Evolutionary conservation across 2,797 vertebrate genomes (phyloP).

Genomic region (Premnoplex brunnescens): DNA sequence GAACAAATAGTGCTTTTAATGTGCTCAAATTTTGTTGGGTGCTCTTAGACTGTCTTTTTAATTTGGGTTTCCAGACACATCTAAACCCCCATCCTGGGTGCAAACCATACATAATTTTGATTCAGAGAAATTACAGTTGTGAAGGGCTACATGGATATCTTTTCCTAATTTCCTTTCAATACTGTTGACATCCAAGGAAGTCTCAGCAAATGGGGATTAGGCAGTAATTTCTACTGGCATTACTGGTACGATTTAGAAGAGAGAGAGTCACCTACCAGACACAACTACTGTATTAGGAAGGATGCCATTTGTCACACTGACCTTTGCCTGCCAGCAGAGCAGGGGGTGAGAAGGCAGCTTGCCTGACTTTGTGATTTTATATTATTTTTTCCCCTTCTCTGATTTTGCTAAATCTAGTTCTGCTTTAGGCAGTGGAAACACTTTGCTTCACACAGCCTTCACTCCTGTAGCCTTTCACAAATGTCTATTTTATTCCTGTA

Average conservation of each 20-base stretch:
- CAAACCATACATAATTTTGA: not conserved
- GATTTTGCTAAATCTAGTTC: not conserved
- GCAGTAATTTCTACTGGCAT: slow-evolving; percentile 11
- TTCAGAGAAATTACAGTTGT: not conserved
- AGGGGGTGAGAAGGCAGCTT: not conserved
- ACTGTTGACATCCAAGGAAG: not conserved
- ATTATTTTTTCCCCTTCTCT: not conserved
- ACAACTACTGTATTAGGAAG: slow-evolving; percentile 2
- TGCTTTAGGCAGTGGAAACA: not conserved
- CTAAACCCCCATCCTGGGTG: slow-evolving; percentile 6
- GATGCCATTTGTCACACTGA: not conserved
- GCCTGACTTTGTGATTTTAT: not conserved
- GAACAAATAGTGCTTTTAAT: not conserved
- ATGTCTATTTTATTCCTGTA: not conserved
- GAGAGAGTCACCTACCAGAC: not conserved
- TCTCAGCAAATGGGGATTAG: not conserved
- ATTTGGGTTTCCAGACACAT: slow-evolving; percentile 20
- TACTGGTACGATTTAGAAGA: not conserved
- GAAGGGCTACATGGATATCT: not conserved
- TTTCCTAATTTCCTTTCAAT: slow-evolving; percentile 7
- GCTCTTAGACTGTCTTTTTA: not conserved
- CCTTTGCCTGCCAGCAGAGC: not conserved
- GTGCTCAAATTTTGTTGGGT: not conserved
- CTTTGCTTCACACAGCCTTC: not conserved
- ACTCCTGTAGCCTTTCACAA: not conserved